A percentile compares a stretch with the other conserved stretches of the same genome.
phyloP scores from a whole-genome alignment of 2,113 vertebrate genomes.

The Kobus ellipsiprymnus region DNA sequence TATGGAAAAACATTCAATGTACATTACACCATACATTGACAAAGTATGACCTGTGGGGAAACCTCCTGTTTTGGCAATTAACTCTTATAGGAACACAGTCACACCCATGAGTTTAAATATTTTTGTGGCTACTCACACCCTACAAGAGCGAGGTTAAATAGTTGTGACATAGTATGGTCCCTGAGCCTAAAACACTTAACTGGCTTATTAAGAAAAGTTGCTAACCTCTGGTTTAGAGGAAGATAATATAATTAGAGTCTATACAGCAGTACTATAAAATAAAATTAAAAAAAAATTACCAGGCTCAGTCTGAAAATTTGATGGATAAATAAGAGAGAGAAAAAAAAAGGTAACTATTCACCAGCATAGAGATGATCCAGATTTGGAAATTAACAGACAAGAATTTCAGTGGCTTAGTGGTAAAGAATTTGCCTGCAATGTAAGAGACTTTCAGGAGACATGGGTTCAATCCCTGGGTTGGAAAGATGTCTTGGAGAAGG shows the following conservation, averaged over 20 bases:
- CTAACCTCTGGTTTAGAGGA: not conserved
- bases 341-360: not conserved
- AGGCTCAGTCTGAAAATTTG: not conserved
- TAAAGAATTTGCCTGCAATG: not conserved
- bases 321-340: not conserved
- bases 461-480: not conserved
- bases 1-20: not conserved
- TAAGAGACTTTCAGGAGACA: too few relatives aligned
- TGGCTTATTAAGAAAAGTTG: not conserved
- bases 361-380: not conserved
- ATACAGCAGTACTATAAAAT: not conserved
- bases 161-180: not conserved
- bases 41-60: not conserved
- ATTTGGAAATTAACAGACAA: not conserved
- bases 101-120: not conserved
- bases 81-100: not conserved
- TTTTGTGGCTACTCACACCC: not conserved
- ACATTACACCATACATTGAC: not conserved
- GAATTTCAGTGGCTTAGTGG: not conserved
- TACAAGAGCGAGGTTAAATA: too few relatives aligned
- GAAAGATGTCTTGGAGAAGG: not conserved
- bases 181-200: not conserved
- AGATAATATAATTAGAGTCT: not conserved
- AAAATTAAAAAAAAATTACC: not conserved
- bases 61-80: not conserved